Percentiles rank a stretch among this genome's conserved stretches.
These are phyloP conservation scores for Eriosoma lanigerum DNA, from an alignment of 1,140 invertebrate genomes.

Conservation along the genomic window DNA sequence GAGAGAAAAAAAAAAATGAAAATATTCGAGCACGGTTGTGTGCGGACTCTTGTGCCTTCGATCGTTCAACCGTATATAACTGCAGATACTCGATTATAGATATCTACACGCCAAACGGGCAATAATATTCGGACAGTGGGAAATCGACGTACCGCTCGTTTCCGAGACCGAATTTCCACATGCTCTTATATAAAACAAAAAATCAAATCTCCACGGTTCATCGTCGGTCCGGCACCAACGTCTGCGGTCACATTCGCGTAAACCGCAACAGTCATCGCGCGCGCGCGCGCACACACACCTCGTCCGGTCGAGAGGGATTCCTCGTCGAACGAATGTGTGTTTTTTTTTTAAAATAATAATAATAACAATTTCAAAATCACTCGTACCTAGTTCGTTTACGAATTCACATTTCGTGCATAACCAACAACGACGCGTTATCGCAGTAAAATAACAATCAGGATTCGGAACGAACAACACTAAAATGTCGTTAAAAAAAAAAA, in stretches of 20 bases:
- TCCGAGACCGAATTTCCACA: background rate
- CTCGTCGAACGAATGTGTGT: background rate
- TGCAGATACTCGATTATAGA: too few relatives aligned
- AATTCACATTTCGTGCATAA: too few relatives aligned
- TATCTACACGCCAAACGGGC: too few relatives aligned
- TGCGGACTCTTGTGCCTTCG: too few relatives aligned
- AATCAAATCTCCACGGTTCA: slow-evolving; percentile 17
- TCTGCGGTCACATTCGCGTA: slow-evolving; percentile 24
- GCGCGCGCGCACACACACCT: background rate
- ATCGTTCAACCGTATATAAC: too few relatives aligned
- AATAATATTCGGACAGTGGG: slow-evolving; percentile 23
- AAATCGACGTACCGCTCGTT: background rate
- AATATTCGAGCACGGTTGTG: too few relatives aligned
- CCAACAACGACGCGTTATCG: too few relatives aligned
- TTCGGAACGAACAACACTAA: too few relatives aligned
- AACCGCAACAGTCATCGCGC: slow-evolving; percentile 28
- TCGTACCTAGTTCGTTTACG: background rate
- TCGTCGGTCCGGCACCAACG: slow-evolving; percentile 19
- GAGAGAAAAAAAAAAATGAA: too few relatives aligned
- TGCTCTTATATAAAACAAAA: background rate
- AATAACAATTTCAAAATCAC: too few relatives aligned
- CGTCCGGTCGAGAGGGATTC: slow-evolving; percentile 18
- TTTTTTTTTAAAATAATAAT: background rate
- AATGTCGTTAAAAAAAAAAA: too few relatives aligned
- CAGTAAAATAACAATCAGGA: too few relatives aligned